Base-by-base conservation (phyloP, 2,797 vertebrate species). In the Lophura swinhoii region DNA sequence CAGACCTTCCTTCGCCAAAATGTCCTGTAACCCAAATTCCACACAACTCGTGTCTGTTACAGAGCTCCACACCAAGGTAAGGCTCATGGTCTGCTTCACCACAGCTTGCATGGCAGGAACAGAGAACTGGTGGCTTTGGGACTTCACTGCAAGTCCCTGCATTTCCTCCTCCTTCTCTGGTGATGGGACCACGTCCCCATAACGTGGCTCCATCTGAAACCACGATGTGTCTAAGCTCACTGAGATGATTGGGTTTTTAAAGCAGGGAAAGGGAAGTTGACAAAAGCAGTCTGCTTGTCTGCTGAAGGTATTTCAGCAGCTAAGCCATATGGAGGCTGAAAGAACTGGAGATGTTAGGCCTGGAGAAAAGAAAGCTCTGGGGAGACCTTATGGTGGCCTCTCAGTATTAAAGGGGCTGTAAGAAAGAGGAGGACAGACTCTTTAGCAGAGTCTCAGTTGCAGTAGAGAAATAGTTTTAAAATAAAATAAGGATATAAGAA, bases 251-350 rank as follows among this genome's bases (percentile, higher is more conserved):
- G 59, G 51, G 64, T 68, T 95, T 81, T 59, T 80, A 88, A 90
- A 95, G 63, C 51, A 83, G 55, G 55, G 86, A 63, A 90, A 80
- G 90, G 83, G 91, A 94, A 46, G 31, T 2, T 2, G 58, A 90
- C 41, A 1, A 3, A 44, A 41, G 24, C 0, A 0, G 13, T 35
- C 28, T 10, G 0, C 28, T 11, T 31, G 41, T 43, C 63, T 70
- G 49, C 58, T 79, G 31, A 1, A 17, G 31, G 28, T 67, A 51
- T 73, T 92, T 88, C 89, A 63, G 41, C 59, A 84, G 48, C 64
- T 77, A 26, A 58, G 92, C 28, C 33, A 26, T 37, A 8, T 1
- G 21, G 48, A 70, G 31, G 16, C 3, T 62, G 28, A 53, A 53
- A 55, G 28, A 55, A 16, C 29, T 55, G 53, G 53, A 55, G 53